These are phyloP conservation scores for Emmelina monodactyla DNA, from an alignment of 2,888 invertebrate genomes.

Conservation along the genomic window DNA sequence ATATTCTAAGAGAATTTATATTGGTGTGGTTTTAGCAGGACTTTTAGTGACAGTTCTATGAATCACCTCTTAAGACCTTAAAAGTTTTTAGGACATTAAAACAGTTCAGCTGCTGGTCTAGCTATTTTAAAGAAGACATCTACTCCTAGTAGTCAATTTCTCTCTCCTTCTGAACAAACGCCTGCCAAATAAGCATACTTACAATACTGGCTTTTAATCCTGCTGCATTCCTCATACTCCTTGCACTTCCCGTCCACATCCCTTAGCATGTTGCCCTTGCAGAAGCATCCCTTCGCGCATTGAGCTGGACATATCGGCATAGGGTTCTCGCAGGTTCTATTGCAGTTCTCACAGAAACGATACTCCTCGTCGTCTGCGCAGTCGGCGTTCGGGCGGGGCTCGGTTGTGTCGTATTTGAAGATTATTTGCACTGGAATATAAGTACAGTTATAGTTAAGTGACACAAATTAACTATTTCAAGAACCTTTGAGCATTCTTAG, in stretches of 20 bases:
- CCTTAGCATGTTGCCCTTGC: conserved; percentile 27
- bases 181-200: conserved; percentile 7
- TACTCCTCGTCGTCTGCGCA: conserved; percentile 39
- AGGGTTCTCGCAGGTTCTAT: conserved; percentile 32
- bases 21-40: no score
- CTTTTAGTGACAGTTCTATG: no score
- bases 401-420: conserved; percentile 27
- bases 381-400: conserved; percentile 25
- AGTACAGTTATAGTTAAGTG: no score
- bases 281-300: conserved; percentile 41
- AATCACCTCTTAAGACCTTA: no score
- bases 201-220: conserved; percentile 15
- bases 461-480: no score
- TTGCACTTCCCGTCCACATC: conserved; percentile 32
- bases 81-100: no score
- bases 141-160: no score
- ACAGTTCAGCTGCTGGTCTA: no score
- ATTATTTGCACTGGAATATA: conserved; percentile 19
- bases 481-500: no score
- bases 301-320: conserved; percentile 42
- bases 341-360: conserved; percentile 37
- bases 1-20: no score
- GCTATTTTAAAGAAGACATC: no score
- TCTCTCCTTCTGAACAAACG: no score
- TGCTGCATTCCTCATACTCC: conserved; percentile 24